Conservation (phyloP, 2,888 invertebrate species). For the Mythimna loreyi region DNA sequence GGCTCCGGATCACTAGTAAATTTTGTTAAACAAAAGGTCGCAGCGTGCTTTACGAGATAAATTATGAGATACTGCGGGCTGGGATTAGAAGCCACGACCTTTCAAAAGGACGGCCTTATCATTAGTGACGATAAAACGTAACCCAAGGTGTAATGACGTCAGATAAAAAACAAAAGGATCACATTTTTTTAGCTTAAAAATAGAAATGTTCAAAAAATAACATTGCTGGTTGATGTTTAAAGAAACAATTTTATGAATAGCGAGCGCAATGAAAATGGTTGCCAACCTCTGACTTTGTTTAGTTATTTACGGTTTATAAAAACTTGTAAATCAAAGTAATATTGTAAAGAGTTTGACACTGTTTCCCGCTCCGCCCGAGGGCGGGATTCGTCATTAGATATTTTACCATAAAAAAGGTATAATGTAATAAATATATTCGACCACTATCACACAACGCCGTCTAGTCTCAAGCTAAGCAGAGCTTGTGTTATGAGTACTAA, state of each 20-base stretch:
- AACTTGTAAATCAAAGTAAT: not conserved
- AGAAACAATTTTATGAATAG: constrained; percentile 4
- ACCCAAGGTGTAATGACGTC: constrained; percentile 50
- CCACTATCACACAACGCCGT: too few relatives aligned
- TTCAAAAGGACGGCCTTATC: constrained; percentile 51
- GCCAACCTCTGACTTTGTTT: not conserved
- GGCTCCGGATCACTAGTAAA: constrained; percentile 1
- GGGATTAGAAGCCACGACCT: constrained; percentile 43
- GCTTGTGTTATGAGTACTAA: too few relatives aligned
- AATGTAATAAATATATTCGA: too few relatives aligned
- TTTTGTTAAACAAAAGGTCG: constrained; percentile 36
- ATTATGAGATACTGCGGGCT: constrained; percentile 50
- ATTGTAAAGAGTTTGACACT: too few relatives aligned
- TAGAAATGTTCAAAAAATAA: constrained; percentile 23
- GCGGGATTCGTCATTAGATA: too few relatives aligned
- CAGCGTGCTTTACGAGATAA: constrained; percentile 41
- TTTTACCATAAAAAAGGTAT: too few relatives aligned
- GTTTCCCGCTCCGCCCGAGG: too few relatives aligned
- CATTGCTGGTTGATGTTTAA: constrained; percentile 1
- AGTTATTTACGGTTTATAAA: too few relatives aligned
- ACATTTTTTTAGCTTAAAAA: constrained; percentile 33
- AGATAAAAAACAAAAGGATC: constrained; percentile 52
- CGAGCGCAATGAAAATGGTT: not conserved
- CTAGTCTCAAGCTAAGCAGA: too few relatives aligned
- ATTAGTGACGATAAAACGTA: constrained; percentile 48